Evolutionary conservation across 2,888 invertebrate species (phyloP), one percentile per base, ranked within the genome.

Genomic region (Acleris holmiana): DNA sequence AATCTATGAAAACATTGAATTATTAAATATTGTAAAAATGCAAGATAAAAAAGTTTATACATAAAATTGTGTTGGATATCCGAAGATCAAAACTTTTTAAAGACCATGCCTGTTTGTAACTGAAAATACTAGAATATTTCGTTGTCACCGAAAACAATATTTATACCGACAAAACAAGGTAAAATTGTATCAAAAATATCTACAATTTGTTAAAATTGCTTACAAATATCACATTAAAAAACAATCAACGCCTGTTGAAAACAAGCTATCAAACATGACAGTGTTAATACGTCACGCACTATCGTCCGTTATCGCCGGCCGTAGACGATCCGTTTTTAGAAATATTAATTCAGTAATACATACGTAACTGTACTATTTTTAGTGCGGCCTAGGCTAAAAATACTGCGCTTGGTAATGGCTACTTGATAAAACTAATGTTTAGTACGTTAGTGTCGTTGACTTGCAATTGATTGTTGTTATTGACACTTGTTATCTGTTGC

Each of bases 271-370:
- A 74, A 83, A 84, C 67, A 83, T 80, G 85, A 80, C 85, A 78
- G 67, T 69, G 25, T 19, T n/a, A 68, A 72, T 73, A 84, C 90
- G 86, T 89, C 88, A 89, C 70, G 69, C 76, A 77, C 83, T 87
- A 89, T 89, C 89, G 84, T 83, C 84, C 86, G 80, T 80, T 67
- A 83, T 75, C 82, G 89, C 76, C 70, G 70, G 78, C 83, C 84
- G 89, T 86, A 89, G 88, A 88, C 89, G 86, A 84, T 91, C 91
- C 89, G 84, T 92, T 91, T 92, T 92, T 92, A 92, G 92, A 92
- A 91, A 92, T 92, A 92, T 92, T 92, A 92, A 91, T 91, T 90
- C 91, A 89, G 89, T 91, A 89, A 92, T 92, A 65, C 60, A 65
- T 65, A 65, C 65, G 65, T 60, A 91, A 92, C 89, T 78, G 85